A percentile compares a stretch with the other conserved stretches of the same genome.
phyloP scores from a whole-genome alignment of 1,140 invertebrate genomes.

The Colletes gigas region DNA sequence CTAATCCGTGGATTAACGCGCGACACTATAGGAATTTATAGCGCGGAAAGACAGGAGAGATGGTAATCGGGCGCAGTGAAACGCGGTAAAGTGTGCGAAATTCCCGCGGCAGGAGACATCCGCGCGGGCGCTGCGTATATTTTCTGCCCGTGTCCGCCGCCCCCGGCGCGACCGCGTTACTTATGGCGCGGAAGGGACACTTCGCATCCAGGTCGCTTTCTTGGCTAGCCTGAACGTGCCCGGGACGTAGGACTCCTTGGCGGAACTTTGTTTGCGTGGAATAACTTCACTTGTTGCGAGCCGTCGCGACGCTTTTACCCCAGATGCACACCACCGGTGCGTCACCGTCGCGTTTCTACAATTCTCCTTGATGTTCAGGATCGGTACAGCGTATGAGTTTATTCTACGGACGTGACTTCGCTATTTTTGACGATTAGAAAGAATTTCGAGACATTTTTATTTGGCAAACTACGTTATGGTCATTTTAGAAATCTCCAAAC shows the following conservation, averaged over 20 bases:
- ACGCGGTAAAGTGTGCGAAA: slow-evolving; percentile 59
- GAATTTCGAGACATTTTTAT: too few relatives aligned
- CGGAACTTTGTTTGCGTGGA: neutral
- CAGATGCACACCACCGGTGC: too few relatives aligned
- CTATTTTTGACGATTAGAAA: too few relatives aligned
- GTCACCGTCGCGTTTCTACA: too few relatives aligned
- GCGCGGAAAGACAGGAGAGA: slow-evolving; percentile 61
- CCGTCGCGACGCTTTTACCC: neutral
- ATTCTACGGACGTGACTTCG: too few relatives aligned
- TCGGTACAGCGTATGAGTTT: too few relatives aligned
- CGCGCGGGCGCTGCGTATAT: slow-evolving; percentile 2
- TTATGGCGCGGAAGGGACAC: slow-evolving; percentile 17
- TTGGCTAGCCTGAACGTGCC: neutral
- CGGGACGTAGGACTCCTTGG: neutral
- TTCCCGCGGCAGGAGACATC: slow-evolving; percentile 36
- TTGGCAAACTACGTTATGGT: too few relatives aligned
- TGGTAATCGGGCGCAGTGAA: slow-evolving; percentile 62
- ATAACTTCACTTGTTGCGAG: slow-evolving; percentile 30
- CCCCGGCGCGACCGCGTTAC: slow-evolving; percentile 2
- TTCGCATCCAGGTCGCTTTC: neutral
- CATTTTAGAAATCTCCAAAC: too few relatives aligned
- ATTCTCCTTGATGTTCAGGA: too few relatives aligned
- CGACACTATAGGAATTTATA: slow-evolving; percentile 64
- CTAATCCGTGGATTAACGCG: slow-evolving; percentile 66
- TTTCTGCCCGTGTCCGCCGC: neutral